These are phyloP conservation scores for Buceros bicornis DNA, from an alignment of 2,797 vertebrate genomes.

Conservation along the genomic window DNA sequence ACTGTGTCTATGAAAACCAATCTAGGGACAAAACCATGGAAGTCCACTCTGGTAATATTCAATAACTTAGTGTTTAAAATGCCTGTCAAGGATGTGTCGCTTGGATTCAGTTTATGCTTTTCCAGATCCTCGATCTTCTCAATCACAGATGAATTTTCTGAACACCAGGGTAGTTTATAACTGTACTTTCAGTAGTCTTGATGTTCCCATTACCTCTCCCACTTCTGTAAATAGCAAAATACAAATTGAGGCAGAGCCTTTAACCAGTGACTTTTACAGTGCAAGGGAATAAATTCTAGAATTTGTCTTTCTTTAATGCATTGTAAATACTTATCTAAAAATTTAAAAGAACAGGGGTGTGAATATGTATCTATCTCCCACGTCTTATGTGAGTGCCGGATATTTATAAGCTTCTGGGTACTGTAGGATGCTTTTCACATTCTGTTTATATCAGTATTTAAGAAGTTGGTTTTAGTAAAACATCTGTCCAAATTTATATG, in stretches of 20 bases:
- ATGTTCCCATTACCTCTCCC: not conserved
- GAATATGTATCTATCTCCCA: not conserved
- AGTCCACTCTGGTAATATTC: not conserved
- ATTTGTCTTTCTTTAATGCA: not conserved
- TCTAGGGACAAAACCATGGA: not conserved
- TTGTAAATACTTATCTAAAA: not conserved
- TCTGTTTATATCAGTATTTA: not conserved
- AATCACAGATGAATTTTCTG: not conserved
- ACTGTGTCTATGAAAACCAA: not conserved
- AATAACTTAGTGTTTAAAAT: not conserved
- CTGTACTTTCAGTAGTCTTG: not conserved
- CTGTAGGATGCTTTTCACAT: not conserved
- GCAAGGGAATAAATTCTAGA: not conserved
- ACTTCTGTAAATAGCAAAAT: not conserved
- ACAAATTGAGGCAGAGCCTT: not conserved
- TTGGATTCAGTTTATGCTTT: not conserved
- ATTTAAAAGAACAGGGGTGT: not conserved
- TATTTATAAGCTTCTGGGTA: not conserved
- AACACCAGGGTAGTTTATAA: not conserved
- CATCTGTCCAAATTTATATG: not conserved
- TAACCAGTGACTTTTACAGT: not conserved
- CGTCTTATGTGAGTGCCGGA: not conserved
- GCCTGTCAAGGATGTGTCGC: fast-evolving
- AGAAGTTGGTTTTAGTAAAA: not conserved
- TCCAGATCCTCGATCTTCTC: not conserved